Conservation (phyloP, 2,888 invertebrate species). For the Orchesella flavescens region DNA sequence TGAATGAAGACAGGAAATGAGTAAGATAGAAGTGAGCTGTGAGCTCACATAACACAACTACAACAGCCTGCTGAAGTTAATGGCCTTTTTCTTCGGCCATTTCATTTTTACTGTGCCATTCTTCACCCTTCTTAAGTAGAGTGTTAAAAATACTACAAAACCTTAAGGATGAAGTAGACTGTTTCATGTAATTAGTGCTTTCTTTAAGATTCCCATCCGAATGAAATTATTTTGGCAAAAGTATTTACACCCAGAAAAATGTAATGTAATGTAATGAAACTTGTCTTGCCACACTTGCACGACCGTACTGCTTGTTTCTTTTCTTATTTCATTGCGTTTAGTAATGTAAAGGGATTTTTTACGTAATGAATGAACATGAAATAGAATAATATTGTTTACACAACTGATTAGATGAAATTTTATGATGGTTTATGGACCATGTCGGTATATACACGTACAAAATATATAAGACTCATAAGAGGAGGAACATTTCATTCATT, state of each 20-base stretch:
- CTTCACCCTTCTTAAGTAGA: slow-evolving; percentile 38
- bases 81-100: slow-evolving; percentile 29
- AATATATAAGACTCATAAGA: not conserved
- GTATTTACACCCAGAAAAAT: not conserved
- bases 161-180: not conserved
- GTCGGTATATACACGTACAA: slow-evolving; percentile 15
- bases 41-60: not conserved
- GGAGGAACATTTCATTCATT: not conserved
- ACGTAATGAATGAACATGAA: not conserved
- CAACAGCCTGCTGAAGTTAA: slow-evolving; percentile 8
- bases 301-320: too few species aligned
- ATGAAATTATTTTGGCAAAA: not conserved
- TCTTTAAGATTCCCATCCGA: not conserved
- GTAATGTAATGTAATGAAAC: not conserved
- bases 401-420: too few species aligned
- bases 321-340: too few species aligned
- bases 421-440: slow-evolving; percentile 31
- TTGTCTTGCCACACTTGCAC: too few species aligned
- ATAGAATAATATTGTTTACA: too few species aligned
- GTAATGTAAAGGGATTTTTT: not conserved
- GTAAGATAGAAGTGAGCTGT: too few species aligned
- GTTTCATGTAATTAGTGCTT: slow-evolving; percentile 50
- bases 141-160: slow-evolving; percentile 13
- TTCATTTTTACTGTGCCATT: slow-evolving; percentile 42
- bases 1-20: too few species aligned